These are phyloP conservation scores for Micromys minutus DNA, from an alignment of 2,113 vertebrate genomes.

Conservation along the genomic window DNA sequence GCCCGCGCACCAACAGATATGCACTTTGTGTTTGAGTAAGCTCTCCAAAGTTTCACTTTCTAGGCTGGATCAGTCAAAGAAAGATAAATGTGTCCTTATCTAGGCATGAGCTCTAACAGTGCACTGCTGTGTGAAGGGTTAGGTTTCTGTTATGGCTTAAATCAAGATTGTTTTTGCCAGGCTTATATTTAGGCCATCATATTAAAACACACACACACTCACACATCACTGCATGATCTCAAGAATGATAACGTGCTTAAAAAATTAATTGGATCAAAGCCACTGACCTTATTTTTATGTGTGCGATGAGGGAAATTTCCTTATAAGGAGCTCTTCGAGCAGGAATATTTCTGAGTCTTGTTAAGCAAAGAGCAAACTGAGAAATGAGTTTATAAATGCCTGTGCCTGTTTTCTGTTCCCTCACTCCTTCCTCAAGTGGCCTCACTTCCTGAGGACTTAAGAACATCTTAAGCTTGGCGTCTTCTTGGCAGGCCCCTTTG, in stretches of 20 bases:
- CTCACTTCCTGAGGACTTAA: constrained; percentile 45
- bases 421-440: constrained; percentile 27
- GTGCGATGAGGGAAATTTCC: constrained; percentile 65
- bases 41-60: constrained; percentile 72
- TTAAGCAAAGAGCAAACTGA: constrained; percentile 30
- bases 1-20: constrained; percentile 60
- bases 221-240: neutral
- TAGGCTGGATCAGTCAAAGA: constrained; percentile 68
- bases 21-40: constrained; percentile 72
- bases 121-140: constrained; percentile 68
- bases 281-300: constrained; percentile 63
- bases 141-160: constrained; percentile 72
- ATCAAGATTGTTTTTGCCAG: constrained; percentile 72
- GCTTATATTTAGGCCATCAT: constrained; percentile 69
- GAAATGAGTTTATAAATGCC: constrained; percentile 57
- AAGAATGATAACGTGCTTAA: constrained; percentile 72
- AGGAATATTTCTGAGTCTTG: constrained; percentile 49
- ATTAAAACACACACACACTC: neutral
- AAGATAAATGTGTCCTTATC: constrained; percentile 68
- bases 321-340: constrained; percentile 70
- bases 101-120: constrained; percentile 54
- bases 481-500: neutral
- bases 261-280: constrained; percentile 75
- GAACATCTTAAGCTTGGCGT: constrained; percentile 1
- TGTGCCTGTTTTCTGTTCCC: constrained; percentile 27